Evolutionary conservation across 2,888 invertebrate species (phyloP).

Genomic region (Macrosiphum euphorbiae): DNA sequence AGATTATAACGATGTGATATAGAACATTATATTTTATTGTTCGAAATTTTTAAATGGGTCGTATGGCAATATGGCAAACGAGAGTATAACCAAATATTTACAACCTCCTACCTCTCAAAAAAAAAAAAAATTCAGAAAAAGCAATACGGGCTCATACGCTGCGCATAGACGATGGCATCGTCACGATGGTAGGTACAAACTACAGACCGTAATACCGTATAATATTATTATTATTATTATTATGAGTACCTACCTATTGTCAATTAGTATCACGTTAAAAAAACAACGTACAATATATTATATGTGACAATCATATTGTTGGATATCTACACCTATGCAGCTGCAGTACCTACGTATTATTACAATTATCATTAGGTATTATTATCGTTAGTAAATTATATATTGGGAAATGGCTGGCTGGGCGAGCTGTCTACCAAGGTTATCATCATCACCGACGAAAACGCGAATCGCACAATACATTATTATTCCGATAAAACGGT

Average conservation of each 20-base stretch:
- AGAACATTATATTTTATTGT: not conserved
- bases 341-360: not conserved
- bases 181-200: not conserved
- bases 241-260: constrained; percentile 5
- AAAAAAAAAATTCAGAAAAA: not conserved
- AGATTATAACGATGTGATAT: not conserved
- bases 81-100: not conserved
- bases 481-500: not conserved
- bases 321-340: not conserved
- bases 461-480: not conserved
- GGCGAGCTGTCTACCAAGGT: constrained; percentile 1
- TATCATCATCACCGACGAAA: not conserved
- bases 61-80: not conserved
- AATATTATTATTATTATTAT: not conserved
- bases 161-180: not conserved
- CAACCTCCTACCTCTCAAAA: too few species aligned
- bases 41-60: constrained; percentile 34
- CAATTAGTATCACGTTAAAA: constrained; percentile 14
- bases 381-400: constrained; percentile 2
- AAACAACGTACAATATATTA: not conserved
- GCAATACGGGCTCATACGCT: not conserved
- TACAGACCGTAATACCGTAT: not conserved
- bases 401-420: not conserved
- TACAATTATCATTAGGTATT: not conserved
- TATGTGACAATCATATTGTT: not conserved